Percentiles rank a stretch among this genome's conserved stretches.
Evolutionary conservation across 2,888 invertebrate species (phyloP).

Genomic region (Scaeva pyrastri): DNA sequence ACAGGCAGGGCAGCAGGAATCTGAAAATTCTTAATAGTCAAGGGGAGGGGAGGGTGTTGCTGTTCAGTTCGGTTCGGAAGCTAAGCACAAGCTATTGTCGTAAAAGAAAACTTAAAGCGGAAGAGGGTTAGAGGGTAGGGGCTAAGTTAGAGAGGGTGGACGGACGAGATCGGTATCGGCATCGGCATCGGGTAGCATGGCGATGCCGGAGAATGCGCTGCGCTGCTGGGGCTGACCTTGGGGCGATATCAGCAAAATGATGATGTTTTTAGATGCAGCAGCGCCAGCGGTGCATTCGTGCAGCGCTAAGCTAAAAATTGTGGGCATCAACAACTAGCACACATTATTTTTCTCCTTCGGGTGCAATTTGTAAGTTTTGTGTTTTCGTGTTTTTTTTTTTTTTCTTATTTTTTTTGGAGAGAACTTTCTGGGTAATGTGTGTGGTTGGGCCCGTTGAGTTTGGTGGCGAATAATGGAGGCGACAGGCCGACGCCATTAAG

Average conservation of each 20-base stretch:
- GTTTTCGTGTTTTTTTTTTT: neutral
- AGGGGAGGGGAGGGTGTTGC: too few relatives aligned
- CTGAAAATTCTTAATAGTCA: constrained; percentile 26
- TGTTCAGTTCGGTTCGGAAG: too few relatives aligned
- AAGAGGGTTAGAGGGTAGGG: constrained; percentile 21
- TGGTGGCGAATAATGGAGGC: constrained; percentile 59
- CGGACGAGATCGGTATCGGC: too few relatives aligned
- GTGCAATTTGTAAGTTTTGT: constrained; percentile 34
- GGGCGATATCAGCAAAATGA: constrained; percentile 69
- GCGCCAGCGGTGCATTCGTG: constrained; percentile 66
- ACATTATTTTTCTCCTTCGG: constrained; percentile 47
- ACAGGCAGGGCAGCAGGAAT: constrained; percentile 11
- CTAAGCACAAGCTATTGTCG: constrained; percentile 59
- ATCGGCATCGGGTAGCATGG: neutral
- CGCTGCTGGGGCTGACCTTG: constrained; percentile 55
- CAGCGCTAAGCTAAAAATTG: constrained; percentile 27
- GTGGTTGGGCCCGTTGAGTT: constrained; percentile 31
- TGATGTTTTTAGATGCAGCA: constrained; percentile 72
- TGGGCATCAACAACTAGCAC: constrained; percentile 51
- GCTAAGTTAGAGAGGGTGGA: neutral
- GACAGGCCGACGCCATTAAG: constrained; percentile 70
- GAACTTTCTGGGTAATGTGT: constrained; percentile 53
- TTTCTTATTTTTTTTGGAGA: constrained; percentile 42
- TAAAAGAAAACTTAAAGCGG: constrained; percentile 47
- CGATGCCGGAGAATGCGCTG: constrained; percentile 12